Evolutionary conservation across 2,888 invertebrate genomes (phyloP).

Genomic region (Fragum whitleyi): DNA sequence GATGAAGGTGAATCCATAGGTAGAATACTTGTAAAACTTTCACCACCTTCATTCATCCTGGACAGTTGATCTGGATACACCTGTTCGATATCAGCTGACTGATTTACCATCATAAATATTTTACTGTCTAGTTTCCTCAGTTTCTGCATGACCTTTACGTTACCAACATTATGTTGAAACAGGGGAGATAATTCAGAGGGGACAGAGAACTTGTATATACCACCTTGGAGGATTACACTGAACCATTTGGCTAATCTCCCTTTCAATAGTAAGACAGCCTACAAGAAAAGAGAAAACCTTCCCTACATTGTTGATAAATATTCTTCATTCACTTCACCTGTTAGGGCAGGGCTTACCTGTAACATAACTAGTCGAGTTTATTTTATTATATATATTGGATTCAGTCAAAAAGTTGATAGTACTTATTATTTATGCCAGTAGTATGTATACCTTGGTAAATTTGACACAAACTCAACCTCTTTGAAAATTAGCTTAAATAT

Average conservation of each 20-base stretch:
- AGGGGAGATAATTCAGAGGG: conserved; percentile 31
- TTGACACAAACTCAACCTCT: no score
- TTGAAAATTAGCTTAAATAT: no score
- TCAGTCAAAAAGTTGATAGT: no score
- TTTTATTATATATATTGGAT: no score
- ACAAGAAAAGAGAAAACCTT: background rate
- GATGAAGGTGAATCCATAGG: background rate
- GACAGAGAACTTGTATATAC: conserved; percentile 50
- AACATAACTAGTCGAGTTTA: no score
- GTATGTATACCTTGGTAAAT: no score
- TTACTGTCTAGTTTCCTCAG: background rate
- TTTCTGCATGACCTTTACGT: conserved; percentile 6
- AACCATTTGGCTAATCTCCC: conserved; percentile 53
- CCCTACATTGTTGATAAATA: no score
- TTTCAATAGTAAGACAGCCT: conserved; percentile 44
- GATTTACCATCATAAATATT: conserved; percentile 15
- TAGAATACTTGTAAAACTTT: background rate
- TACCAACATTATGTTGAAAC: conserved; percentile 15
- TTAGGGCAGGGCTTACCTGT: no score
- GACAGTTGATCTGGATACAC: background rate
- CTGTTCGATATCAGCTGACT: background rate
- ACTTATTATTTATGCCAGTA: no score
- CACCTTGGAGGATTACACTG: conserved; percentile 37
- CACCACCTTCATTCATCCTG: background rate
- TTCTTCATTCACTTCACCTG: no score